phyloP scores from a whole-genome alignment of 2,888 invertebrate genomes.

The Latrodectus hesperus region DNA sequence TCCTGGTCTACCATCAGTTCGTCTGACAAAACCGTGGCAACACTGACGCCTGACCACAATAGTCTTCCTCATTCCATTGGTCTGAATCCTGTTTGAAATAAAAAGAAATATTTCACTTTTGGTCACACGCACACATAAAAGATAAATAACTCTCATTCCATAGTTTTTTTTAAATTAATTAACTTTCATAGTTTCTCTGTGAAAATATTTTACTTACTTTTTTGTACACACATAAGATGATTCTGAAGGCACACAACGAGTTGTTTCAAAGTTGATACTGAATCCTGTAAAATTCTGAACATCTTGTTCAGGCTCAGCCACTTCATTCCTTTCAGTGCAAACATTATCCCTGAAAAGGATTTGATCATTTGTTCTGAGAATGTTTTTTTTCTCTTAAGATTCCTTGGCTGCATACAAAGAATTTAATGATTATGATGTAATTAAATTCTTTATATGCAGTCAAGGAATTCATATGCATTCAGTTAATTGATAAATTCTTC shows the following conservation, averaged over 20 bases:
- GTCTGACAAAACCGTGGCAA: constrained; percentile 80
- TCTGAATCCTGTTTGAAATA: constrained; percentile 74
- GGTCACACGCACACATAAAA: not conserved
- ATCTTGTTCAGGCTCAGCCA: constrained; percentile 72
- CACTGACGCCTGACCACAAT: constrained; percentile 81
- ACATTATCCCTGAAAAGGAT: constrained; percentile 78
- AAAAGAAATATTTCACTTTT: not conserved
- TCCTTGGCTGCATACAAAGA: too few species aligned
- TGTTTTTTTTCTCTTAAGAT: too few species aligned
- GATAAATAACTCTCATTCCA: not conserved
- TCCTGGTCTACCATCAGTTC: constrained; percentile 76
- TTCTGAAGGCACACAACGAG: constrained; percentile 52
- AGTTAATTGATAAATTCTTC: too few species aligned
- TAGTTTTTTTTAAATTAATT: not conserved
- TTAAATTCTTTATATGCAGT: too few species aligned
- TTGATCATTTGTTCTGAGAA: too few species aligned
- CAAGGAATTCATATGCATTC: too few species aligned
- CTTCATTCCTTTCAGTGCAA: constrained; percentile 80
- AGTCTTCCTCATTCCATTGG: constrained; percentile 80
- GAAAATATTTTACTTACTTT: constrained; percentile 38
- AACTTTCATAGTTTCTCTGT: not conserved
- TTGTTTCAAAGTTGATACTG: constrained; percentile 60
- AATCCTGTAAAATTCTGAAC: constrained; percentile 33
- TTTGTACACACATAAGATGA: constrained; percentile 43
- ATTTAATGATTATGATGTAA: too few species aligned